Conservation (phyloP, 1,140 invertebrate species). For the Latrodectus geometricus region DNA sequence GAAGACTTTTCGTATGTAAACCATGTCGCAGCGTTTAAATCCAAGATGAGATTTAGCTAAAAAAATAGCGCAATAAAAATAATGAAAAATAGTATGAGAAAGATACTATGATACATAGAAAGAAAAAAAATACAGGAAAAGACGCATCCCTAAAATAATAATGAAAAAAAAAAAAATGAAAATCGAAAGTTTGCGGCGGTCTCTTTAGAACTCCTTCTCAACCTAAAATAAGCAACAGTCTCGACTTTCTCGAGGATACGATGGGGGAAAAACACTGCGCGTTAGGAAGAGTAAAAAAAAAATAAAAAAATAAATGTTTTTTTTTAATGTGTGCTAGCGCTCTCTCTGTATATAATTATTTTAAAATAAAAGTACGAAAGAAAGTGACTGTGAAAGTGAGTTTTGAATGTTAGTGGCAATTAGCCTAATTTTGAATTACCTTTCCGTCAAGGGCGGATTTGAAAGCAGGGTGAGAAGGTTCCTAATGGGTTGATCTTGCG, state of each 20-base stretch:
- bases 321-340: background rate
- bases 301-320: constrained; percentile 12
- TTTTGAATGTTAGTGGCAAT: background rate
- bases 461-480: background rate
- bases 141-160: background rate
- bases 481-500: background rate
- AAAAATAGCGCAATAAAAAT: constrained; percentile 1
- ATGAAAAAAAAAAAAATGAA: constrained; percentile 11
- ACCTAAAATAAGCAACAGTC: constrained; percentile 48
- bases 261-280: background rate
- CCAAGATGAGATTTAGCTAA: constrained; percentile 10
- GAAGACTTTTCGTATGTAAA: constrained; percentile 42
- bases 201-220: constrained; percentile 32
- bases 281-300: background rate
- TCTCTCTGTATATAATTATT: background rate
- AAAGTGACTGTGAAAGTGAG: constrained; percentile 1
- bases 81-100: background rate
- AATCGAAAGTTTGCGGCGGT: constrained; percentile 27
- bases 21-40: constrained; percentile 8
- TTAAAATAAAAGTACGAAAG: background rate
- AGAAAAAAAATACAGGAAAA: constrained; percentile 1
- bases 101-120: background rate
- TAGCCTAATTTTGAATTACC: constrained; percentile 17
- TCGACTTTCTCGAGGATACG: constrained; percentile 21
- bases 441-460: background rate